Percentiles rank a stretch among this genome's conserved stretches.
Evolutionary conservation across 2,113 vertebrate genomes (phyloP).

Genomic region (Poeciliopsis occidentalis): DNA sequence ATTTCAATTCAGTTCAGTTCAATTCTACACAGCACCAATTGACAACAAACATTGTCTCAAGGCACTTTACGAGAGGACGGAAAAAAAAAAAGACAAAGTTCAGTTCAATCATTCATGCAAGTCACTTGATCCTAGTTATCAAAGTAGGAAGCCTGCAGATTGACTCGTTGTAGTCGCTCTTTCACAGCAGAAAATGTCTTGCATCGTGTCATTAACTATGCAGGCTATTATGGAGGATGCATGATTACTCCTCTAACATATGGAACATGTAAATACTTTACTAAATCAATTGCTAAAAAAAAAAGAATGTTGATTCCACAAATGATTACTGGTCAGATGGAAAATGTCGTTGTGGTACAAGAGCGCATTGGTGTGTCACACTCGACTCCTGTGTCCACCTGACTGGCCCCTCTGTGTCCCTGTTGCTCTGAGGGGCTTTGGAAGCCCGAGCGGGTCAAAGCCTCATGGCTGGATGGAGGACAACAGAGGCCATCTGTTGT

Average conservation of each 20-base stretch:
- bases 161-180: no score
- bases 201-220: no score
- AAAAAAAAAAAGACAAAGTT: no score
- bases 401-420: slow-evolving; percentile 26
- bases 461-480: slow-evolving; percentile 49
- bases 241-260: neutral
- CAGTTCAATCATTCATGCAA: no score
- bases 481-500: slow-evolving; percentile 72
- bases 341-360: neutral
- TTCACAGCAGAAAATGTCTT: no score
- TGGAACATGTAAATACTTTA: neutral
- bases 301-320: neutral
- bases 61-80: no score
- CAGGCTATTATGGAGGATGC: no score
- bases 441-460: slow-evolving; percentile 41
- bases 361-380: neutral
- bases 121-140: no score
- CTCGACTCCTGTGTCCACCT: slow-evolving; percentile 20
- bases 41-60: no score
- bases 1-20: no score
- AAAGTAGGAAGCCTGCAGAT: no score
- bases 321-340: neutral
- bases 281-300: neutral
- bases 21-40: no score
- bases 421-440: slow-evolving; percentile 41